A percentile compares a stretch with the other conserved stretches of the same genome.
phyloP scores from a whole-genome alignment of 2,888 invertebrate species.

The Hybos culiciformis region DNA sequence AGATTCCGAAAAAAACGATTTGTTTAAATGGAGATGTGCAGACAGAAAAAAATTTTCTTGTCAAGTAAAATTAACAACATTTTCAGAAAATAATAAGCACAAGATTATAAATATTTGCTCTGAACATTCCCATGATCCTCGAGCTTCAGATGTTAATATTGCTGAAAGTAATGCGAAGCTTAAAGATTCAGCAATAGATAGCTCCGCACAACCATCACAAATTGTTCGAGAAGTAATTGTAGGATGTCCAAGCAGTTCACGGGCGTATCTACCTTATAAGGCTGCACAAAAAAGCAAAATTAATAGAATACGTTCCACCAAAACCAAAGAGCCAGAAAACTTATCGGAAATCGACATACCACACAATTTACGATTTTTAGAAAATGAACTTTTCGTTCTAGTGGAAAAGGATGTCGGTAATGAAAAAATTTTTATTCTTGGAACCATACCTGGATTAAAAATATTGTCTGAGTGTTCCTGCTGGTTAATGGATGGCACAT shows the following conservation, averaged over 20 bases:
- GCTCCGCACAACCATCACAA: background rate
- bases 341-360: background rate
- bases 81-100: background rate
- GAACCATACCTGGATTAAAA: background rate
- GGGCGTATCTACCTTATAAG: background rate
- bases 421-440: background rate
- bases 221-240: background rate
- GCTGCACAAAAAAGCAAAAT: background rate
- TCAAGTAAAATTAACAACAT: too few relatives aligned
- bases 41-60: background rate
- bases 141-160: background rate
- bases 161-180: background rate
- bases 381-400: background rate
- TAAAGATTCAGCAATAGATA: background rate
- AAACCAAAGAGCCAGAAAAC: background rate
- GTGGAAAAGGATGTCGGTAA: background rate
- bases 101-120: background rate
- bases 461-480: background rate
- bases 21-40: slow-evolving; percentile 1
- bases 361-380: background rate
- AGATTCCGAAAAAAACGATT: background rate
- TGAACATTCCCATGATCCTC: background rate
- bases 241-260: background rate
- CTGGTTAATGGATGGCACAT: background rate
- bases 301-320: background rate